Conservation (phyloP, 2,797 vertebrate species). For the Botia kubotai region DNA sequence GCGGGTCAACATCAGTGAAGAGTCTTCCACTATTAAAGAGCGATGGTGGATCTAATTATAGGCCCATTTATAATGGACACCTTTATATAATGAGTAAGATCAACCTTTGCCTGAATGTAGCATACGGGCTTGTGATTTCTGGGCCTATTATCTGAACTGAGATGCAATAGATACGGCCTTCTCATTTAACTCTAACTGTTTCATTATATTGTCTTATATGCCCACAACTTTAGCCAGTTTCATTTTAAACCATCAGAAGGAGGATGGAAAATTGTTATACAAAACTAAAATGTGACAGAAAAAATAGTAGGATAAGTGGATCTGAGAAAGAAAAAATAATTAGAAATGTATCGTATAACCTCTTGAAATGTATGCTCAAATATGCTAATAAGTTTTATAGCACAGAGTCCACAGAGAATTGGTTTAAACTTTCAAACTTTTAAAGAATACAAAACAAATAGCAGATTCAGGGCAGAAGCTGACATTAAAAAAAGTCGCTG, state of each 20-base stretch:
- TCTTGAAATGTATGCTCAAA: not conserved
- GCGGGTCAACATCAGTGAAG: not conserved
- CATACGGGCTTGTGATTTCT: not conserved
- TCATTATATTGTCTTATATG: too few relatives aligned
- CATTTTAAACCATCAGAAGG: too few relatives aligned
- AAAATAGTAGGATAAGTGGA: too few relatives aligned
- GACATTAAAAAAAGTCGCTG: not conserved
- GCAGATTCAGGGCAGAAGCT: not conserved
- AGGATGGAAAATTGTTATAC: too few relatives aligned
- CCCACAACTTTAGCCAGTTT: too few relatives aligned
- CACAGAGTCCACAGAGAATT: not conserved
- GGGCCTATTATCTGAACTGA: not conserved
- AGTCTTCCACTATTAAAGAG: not conserved
- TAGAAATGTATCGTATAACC: not conserved
- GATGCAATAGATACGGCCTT: not conserved
- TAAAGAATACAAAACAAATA: conserved; percentile 12
- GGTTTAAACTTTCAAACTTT: not conserved
- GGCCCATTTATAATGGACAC: conserved; percentile 6
- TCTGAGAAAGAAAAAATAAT: too few relatives aligned
- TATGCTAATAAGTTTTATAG: not conserved
- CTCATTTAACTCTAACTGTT: too few relatives aligned
- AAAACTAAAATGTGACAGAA: too few relatives aligned
- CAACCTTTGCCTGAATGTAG: not conserved
- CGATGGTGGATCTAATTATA: conserved; percentile 1
- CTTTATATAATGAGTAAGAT: conserved; percentile 27